Conservation (phyloP, 2,888 invertebrate genomes). For the Fragum fragum region DNA sequence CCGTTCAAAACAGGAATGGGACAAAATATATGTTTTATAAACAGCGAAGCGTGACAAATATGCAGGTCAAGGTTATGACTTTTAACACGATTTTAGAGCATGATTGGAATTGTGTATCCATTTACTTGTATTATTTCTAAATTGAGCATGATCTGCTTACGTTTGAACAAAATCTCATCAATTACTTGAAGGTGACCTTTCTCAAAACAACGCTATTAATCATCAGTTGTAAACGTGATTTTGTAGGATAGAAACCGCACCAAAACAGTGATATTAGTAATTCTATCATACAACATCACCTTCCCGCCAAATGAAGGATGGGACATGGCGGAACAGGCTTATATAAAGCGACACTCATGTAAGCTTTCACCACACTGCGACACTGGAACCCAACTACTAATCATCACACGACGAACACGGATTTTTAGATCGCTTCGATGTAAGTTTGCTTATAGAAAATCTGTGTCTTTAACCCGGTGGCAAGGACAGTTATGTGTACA, state of each 20-base stretch:
- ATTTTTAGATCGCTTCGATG: conserved; percentile 27
- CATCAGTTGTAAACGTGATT: conserved; percentile 9
- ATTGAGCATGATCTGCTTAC: too few relatives aligned
- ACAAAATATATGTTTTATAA: too few relatives aligned
- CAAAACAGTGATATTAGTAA: neutral
- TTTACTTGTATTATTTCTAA: too few relatives aligned
- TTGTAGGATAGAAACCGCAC: neutral
- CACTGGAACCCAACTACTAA: neutral
- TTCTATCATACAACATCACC: neutral
- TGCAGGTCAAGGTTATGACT: too few relatives aligned
- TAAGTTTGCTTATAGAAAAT: conserved; percentile 32
- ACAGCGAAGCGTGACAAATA: too few relatives aligned
- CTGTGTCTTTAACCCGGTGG: conserved; percentile 27
- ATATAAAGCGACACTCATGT: neutral
- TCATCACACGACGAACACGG: conserved; percentile 20
- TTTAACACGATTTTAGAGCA: too few relatives aligned
- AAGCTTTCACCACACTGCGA: neutral
- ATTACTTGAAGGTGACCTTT: conserved; percentile 1
- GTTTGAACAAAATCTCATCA: too few relatives aligned
- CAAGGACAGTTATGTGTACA: conserved; percentile 21
- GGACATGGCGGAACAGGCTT: neutral
- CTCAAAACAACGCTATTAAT: neutral
- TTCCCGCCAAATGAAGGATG: conserved; percentile 1
- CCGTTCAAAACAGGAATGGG: too few relatives aligned
- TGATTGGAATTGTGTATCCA: too few relatives aligned